Evolutionary conservation across 2,797 vertebrate species (phyloP), one percentile per base, ranked within the genome.

Genomic region (Triplophysa yarkandensis): DNA sequence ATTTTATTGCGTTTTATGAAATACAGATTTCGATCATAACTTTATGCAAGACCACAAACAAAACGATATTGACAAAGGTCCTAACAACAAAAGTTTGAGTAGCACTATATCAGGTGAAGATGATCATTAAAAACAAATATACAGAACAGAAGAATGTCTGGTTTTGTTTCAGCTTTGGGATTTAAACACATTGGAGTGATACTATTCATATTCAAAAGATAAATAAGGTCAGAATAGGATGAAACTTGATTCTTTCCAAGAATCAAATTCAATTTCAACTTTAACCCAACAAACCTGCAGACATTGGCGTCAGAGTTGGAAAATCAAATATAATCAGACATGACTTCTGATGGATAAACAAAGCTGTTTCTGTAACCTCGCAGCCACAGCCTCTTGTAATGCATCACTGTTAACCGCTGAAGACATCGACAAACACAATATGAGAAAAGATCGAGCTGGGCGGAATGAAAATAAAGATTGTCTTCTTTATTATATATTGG

Each of bases 341-440:
- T 30, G 58, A 63, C 46, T 46, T 63, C 10, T 44, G 68, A 36
- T 41, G 17, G 36, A 48, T 55, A 62, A 63, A 70, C 66, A 70
- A 63, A 61, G n/a, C 11, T 43, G 58, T 23, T 44, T 46, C 46
- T 27, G 44, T 55, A 70, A 43, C 74, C 48, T 62, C 69, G 48
- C 10, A 34, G 58, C 16, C 5, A 6, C 34, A 39, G 28, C 60
- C 65, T 44, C 19, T 16, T 55, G 41, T 44, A 76, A 34, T 68
- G 46, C 66, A 30, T 69, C 66, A 52, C 32, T 43, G 16, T 58
- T 23, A 74, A 58, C 64, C 61, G 9, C 9, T 17, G 25, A 52
- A 41, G 50, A 61, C 36, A 19, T 30, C 5, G 1, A 28, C 13
- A 28, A 54, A 64, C 7, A 44, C 14, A 73, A 28, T 13, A 54